Conservation (phyloP, 1,140 invertebrate genomes). For the Saccostrea glomerata region DNA sequence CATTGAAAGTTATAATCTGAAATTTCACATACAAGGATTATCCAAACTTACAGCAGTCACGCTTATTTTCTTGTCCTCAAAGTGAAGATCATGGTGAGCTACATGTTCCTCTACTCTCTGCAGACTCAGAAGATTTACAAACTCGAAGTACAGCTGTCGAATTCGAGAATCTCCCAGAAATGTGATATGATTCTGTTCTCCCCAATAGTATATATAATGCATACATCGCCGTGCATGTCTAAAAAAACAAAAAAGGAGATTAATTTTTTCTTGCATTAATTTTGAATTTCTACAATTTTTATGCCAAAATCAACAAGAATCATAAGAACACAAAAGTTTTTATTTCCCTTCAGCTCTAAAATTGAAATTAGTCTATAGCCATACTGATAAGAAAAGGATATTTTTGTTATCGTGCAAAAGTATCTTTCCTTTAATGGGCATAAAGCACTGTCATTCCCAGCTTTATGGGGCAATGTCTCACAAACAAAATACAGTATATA, state of each 20-base stretch:
- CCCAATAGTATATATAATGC: slow-evolving; percentile 94
- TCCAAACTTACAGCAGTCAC: slow-evolving; percentile 75
- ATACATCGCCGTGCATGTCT: slow-evolving; percentile 95
- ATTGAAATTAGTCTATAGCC: too few species aligned
- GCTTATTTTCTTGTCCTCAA: slow-evolving; percentile 75
- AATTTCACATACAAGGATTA: too few species aligned
- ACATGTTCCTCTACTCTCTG: slow-evolving; percentile 58
- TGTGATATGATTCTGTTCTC: slow-evolving; percentile 92
- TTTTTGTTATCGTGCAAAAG: too few species aligned
- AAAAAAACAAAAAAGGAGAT: slow-evolving; percentile 46
- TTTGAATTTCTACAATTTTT: background rate
- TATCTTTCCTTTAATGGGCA: too few species aligned
- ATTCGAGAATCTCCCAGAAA: slow-evolving; percentile 95
- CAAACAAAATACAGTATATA: too few species aligned
- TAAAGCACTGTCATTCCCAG: too few species aligned
- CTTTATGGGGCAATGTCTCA: too few species aligned
- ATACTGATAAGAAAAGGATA: too few species aligned
- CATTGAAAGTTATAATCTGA: too few species aligned
- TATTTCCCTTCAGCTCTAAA: too few species aligned
- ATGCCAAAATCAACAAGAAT: too few species aligned
- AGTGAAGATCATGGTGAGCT: slow-evolving; percentile 73
- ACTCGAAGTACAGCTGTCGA: slow-evolving; percentile 88
- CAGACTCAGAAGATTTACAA: slow-evolving; percentile 71
- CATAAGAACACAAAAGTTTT: too few species aligned
- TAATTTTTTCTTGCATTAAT: background rate